phyloP scores from a whole-genome alignment of 2,797 vertebrate species.

The Loris lydekkerianus region DNA sequence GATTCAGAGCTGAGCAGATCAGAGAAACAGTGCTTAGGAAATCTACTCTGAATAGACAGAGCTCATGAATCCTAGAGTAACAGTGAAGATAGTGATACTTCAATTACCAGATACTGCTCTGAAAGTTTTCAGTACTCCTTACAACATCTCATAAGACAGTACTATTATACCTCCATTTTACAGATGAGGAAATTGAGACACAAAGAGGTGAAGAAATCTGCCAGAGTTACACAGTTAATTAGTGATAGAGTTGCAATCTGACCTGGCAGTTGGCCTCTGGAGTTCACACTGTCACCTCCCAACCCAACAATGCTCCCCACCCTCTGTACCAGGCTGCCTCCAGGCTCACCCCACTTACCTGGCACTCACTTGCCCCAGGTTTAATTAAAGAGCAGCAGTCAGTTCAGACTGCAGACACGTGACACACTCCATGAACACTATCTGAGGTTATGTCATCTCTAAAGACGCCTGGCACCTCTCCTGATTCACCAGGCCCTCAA shows the following conservation, averaged over 20 bases:
- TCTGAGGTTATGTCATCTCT: not conserved
- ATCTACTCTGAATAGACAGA: not conserved
- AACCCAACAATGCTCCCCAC: too few relatives aligned
- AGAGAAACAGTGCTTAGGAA: not conserved
- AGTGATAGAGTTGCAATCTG: not conserved
- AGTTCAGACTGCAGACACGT: not conserved
- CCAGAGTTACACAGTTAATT: not conserved
- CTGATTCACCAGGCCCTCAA: not conserved
- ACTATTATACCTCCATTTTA: not conserved
- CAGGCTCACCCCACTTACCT: not conserved
- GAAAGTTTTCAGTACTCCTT: not conserved
- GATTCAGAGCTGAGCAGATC: not conserved
- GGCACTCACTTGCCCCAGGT: not conserved
- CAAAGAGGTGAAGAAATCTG: not conserved
- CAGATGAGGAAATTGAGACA: conserved; percentile 30
- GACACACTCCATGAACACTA: fast-evolving
- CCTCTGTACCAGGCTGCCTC: not conserved
- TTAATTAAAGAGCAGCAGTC: not conserved
- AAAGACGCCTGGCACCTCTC: not conserved
- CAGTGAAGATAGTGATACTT: not conserved
- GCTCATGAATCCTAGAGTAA: not conserved
- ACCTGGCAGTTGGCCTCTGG: not conserved
- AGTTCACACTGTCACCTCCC: not conserved
- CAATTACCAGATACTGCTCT: not conserved
- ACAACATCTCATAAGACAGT: not conserved